Conservation (phyloP, 2,113 vertebrate genomes). For the Leptosomus discolor region DNA sequence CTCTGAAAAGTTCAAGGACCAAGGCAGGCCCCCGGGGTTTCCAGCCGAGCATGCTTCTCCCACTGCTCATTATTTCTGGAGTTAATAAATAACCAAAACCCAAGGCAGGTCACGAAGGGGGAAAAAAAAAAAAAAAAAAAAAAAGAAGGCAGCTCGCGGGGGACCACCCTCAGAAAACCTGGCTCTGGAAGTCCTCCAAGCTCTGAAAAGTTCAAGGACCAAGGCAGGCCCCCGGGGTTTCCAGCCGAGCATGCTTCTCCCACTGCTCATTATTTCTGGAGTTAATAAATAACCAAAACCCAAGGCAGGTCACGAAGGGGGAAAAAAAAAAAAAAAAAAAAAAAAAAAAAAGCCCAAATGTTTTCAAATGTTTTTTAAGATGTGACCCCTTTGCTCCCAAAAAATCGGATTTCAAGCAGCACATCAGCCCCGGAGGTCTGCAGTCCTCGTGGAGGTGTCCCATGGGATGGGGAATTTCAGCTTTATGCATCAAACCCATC, state of each 20-base stretch:
- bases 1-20: constrained; percentile 33
- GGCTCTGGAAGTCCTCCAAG: constrained; percentile 34
- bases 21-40: not conserved
- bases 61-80: constrained; percentile 1
- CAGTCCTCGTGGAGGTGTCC: not conserved
- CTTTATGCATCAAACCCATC: not conserved
- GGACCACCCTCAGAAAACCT: constrained; percentile 48
- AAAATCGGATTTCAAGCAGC: not conserved
- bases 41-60: not conserved
- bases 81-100: constrained; percentile 51
- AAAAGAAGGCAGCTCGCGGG: not conserved
- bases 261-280: constrained; percentile 1
- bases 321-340: not conserved
- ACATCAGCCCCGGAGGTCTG: not conserved
- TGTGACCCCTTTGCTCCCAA: not conserved
- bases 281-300: constrained; percentile 51
- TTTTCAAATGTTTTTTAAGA: not conserved
- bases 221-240: not conserved
- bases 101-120: not conserved
- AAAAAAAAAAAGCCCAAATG: not conserved
- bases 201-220: constrained; percentile 33
- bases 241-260: not conserved
- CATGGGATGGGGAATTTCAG: not conserved
- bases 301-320: not conserved
- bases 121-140: not conserved